Percentiles rank a stretch among this genome's conserved stretches.
phyloP scores from a whole-genome alignment of 2,888 invertebrate genomes.

The Nysson spinosus region DNA sequence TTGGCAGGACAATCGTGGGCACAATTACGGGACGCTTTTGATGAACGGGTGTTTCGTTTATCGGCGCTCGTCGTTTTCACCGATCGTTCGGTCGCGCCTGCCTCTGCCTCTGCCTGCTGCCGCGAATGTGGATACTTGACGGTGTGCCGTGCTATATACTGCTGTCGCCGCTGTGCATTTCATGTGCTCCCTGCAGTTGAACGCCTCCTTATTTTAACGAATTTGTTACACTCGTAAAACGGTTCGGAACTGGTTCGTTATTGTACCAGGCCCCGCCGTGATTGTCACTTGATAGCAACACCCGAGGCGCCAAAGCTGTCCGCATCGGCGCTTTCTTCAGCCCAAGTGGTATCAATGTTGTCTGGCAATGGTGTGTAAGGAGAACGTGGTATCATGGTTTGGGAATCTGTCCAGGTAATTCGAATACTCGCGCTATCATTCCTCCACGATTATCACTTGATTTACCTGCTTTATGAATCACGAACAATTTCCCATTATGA shows the following conservation, averaged over 20 bases:
- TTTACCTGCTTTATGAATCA: constrained; percentile 3
- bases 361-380: constrained; percentile 97
- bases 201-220: constrained; percentile 34
- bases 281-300: constrained; percentile 55
- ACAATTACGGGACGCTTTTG: constrained; percentile 34
- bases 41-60: constrained; percentile 35
- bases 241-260: constrained; percentile 42
- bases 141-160: constrained; percentile 39
- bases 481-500: constrained; percentile 24
- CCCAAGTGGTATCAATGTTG: constrained; percentile 80
- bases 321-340: constrained; percentile 73
- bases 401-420: constrained; percentile 82
- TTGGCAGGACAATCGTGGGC: constrained; percentile 20
- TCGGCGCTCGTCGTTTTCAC: constrained; percentile 30
- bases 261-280: constrained; percentile 44
- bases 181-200: constrained; percentile 44
- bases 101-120: constrained; percentile 40
- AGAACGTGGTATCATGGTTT: constrained; percentile 99
- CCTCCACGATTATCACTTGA: not conserved
- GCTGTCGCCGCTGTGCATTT: constrained; percentile 48
- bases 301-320: constrained; percentile 67
- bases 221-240: constrained; percentile 42
- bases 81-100: constrained; percentile 44
- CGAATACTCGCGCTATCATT: constrained; percentile 8
- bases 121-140: constrained; percentile 57